Conservation (phyloP, 2,113 vertebrate genomes). For the Marmota monax region DNA sequence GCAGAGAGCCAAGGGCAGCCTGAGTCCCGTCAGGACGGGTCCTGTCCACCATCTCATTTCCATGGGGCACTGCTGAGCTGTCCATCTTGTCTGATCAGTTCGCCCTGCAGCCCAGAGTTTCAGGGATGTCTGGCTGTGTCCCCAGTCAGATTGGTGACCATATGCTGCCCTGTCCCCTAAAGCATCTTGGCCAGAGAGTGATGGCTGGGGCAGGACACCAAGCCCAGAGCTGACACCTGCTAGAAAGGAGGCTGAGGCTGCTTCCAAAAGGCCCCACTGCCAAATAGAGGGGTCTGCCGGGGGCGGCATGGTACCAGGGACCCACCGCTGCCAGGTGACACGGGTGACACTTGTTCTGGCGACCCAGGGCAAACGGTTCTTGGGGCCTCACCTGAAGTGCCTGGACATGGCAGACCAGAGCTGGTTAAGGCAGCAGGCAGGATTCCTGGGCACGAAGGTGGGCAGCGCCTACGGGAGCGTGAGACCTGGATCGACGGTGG, state of each 20-base stretch:
- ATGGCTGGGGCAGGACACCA: neutral
- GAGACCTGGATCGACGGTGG: accelerated
- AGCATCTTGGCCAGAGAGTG: neutral
- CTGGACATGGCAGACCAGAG: accelerated
- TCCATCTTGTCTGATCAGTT: neutral
- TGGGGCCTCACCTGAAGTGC: too few species aligned
- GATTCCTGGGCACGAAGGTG: accelerated
- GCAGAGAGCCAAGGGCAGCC: neutral
- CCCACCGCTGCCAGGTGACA: neutral
- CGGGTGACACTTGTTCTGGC: accelerated
- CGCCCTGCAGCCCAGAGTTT: neutral
- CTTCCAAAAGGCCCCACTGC: neutral
- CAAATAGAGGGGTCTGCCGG: accelerated
- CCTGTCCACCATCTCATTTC: neutral
- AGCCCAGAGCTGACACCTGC: neutral
- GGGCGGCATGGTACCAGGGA: accelerated
- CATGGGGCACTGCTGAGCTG: accelerated
- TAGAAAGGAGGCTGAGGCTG: neutral
- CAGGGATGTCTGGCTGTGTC: neutral
- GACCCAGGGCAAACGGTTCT: accelerated
- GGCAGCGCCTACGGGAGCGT: accelerated
- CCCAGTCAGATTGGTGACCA: neutral
- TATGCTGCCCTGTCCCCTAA: neutral
- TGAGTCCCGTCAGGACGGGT: neutral
- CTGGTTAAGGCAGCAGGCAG: neutral